Evolutionary conservation across 2,113 vertebrate genomes (phyloP).

Genomic region (Raja brachyura): DNA sequence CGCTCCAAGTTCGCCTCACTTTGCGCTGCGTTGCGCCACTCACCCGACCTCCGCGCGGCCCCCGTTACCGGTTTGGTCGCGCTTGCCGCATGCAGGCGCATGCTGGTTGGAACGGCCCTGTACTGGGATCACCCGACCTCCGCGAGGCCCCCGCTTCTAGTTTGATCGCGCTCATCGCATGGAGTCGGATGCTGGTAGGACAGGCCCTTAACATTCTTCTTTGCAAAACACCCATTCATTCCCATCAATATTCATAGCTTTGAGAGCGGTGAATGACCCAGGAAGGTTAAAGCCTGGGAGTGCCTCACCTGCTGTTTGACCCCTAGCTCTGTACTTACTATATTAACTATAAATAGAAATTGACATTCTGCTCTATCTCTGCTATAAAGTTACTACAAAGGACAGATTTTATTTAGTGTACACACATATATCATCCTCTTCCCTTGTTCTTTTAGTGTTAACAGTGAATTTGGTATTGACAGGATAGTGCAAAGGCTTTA

Average conservation of each 20-base stretch:
- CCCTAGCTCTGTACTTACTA: constrained; percentile 38
- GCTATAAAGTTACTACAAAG: constrained; percentile 57
- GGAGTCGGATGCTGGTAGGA: too few species aligned
- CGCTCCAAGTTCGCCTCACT: too few species aligned
- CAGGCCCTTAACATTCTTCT: too few species aligned
- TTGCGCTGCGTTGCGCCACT: too few species aligned
- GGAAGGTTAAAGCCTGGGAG: neutral
- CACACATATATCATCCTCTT: constrained; percentile 57
- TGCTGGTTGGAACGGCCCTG: too few species aligned
- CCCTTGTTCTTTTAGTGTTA: constrained; percentile 64
- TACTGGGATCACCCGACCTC: too few species aligned
- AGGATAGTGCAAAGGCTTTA: constrained; percentile 64
- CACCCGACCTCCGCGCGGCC: too few species aligned
- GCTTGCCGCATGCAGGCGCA: too few species aligned
- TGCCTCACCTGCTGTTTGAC: neutral
- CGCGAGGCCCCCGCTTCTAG: too few species aligned
- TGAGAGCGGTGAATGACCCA: neutral
- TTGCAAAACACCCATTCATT: neutral
- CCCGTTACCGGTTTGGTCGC: too few species aligned
- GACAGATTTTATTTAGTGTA: constrained; percentile 52
- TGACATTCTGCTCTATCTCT: constrained; percentile 38
- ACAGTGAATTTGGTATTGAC: constrained; percentile 72
- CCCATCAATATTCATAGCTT: neutral
- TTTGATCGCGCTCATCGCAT: too few species aligned
- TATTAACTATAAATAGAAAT: constrained; percentile 41